phyloP scores from a whole-genome alignment of 2,113 vertebrate species.

The Propithecus coquereli region DNA sequence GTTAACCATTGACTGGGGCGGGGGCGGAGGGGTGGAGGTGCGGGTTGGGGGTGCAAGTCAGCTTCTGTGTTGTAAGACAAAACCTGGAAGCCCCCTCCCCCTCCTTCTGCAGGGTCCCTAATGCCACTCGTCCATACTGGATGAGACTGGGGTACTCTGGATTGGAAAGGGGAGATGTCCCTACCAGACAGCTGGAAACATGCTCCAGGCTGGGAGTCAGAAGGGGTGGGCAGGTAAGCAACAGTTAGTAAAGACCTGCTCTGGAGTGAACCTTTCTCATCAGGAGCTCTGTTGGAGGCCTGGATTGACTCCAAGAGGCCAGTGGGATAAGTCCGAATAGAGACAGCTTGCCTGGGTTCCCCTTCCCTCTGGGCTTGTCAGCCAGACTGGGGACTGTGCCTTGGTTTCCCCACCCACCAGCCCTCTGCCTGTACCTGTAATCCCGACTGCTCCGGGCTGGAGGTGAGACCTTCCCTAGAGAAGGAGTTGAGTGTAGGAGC shows the following conservation, averaged over 20 bases:
- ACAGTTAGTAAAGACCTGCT: conserved; percentile 10
- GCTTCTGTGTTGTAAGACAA: neutral
- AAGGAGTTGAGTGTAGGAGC: conserved; percentile 30
- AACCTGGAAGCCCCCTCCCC: neutral
- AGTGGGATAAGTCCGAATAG: neutral
- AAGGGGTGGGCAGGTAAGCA: neutral
- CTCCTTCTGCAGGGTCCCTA: neutral
- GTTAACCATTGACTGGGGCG: conserved; percentile 60
- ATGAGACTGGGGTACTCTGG: neutral
- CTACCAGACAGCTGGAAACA: neutral
- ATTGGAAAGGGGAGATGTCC: neutral
- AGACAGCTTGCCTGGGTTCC: neutral
- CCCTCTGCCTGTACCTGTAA: conserved; percentile 75
- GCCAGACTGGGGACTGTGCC: neutral
- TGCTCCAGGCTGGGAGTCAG: neutral
- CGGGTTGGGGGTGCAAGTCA: neutral
- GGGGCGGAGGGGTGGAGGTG: neutral
- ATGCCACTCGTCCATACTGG: neutral
- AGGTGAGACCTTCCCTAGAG: conserved; percentile 56
- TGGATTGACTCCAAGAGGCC: conserved; percentile 42
- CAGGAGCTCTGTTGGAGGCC: conserved; percentile 16
- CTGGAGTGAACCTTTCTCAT: conserved; percentile 15
- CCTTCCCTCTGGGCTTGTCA: neutral
- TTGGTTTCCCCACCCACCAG: conserved; percentile 45
- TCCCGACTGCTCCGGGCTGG: conserved; percentile 25